phyloP scores from a whole-genome alignment of 2,888 invertebrate genomes.

The Meiosimyza platycephala region DNA sequence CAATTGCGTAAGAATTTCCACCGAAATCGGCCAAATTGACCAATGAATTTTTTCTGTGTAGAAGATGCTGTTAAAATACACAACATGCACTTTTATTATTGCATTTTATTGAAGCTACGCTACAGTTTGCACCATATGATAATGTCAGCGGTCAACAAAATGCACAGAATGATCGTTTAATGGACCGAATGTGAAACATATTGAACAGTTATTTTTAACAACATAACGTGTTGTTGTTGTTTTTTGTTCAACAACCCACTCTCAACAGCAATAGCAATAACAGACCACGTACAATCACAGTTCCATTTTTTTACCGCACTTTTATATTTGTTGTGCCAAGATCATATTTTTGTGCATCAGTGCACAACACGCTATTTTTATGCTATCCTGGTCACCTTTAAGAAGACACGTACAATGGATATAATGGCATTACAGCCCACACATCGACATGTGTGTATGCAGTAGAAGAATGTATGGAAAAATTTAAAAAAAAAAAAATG shows the following conservation, averaged over 20 bases:
- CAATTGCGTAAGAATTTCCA: too few species aligned
- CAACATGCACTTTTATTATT: too few species aligned
- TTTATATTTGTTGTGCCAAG: slow-evolving; percentile 1
- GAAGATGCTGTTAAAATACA: too few species aligned
- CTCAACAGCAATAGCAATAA: too few species aligned
- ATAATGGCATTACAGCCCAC: slow-evolving; percentile 28
- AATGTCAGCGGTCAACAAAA: background rate
- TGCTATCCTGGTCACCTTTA: slow-evolving; percentile 33
- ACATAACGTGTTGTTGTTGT: slow-evolving; percentile 8
- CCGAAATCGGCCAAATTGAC: too few species aligned
- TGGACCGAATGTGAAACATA: slow-evolving; percentile 11
- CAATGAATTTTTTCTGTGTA: too few species aligned
- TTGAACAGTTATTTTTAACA: slow-evolving; percentile 24
- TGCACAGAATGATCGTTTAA: slow-evolving; percentile 17
- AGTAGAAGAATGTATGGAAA: background rate
- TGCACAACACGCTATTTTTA: slow-evolving; percentile 32
- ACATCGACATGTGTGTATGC: background rate
- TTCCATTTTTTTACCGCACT: slow-evolving; percentile 24
- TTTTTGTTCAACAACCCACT: too few species aligned
- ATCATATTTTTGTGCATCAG: slow-evolving; percentile 27
- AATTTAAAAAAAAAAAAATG: background rate
- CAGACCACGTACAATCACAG: background rate
- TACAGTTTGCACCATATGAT: too few species aligned
- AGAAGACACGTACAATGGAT: slow-evolving; percentile 41
- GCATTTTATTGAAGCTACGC: too few species aligned